Conservation (phyloP, 2,797 vertebrate species). For the Neosilurus hyrtlii region DNA sequence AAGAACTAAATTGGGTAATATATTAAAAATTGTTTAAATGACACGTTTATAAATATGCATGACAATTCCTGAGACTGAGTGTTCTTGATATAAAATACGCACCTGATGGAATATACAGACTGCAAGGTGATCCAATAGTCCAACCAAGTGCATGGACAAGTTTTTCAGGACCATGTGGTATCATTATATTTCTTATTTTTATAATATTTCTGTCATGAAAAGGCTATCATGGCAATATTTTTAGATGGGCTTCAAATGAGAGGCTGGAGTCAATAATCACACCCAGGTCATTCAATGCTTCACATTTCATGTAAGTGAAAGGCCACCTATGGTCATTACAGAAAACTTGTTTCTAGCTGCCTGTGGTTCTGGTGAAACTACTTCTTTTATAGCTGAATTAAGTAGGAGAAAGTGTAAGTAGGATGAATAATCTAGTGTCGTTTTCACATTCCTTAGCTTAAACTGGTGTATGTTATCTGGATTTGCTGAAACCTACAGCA, state of each 20-base stretch:
- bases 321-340: not conserved
- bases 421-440: not conserved
- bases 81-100: not conserved
- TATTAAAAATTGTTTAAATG: not conserved
- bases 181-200: not conserved
- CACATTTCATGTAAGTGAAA: not conserved
- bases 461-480: not conserved
- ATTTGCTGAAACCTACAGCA: not conserved
- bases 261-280: not conserved
- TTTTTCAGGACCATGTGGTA: not conserved
- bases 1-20: not conserved
- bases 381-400: not conserved
- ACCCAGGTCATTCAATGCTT: not conserved
- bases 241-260: not conserved
- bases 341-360: not conserved
- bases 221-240: not conserved
- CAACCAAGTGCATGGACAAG: not conserved
- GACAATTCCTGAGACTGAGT: not conserved
- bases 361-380: not conserved
- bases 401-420: not conserved
- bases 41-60: not conserved
- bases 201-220: not conserved
- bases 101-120: not conserved
- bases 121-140: not conserved
- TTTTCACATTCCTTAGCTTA: not conserved